Percentiles rank a stretch among this genome's conserved stretches.
These are phyloP conservation scores for Eilema griseolum DNA, from an alignment of 2,888 invertebrate genomes.

Conservation along the genomic window DNA sequence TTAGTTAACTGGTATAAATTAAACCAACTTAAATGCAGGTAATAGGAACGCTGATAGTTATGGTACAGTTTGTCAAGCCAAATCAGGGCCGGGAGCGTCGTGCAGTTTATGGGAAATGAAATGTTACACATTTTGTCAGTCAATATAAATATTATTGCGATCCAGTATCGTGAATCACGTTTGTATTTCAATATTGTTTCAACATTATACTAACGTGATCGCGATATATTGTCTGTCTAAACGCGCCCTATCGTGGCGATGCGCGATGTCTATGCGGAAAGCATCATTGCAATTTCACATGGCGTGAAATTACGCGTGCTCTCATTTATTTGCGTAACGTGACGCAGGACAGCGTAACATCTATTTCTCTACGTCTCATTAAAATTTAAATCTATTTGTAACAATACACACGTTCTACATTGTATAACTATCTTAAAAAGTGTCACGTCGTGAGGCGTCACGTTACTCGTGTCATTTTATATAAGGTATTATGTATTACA, in stretches of 20 bases:
- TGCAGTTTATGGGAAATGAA: no score
- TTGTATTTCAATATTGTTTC: no score
- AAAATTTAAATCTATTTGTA: not conserved
- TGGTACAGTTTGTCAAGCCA: no score
- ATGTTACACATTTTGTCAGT: no score
- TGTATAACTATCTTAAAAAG: not conserved
- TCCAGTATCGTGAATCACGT: no score
- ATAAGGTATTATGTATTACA: not conserved
- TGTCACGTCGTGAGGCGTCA: not conserved
- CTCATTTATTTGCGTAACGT: not conserved
- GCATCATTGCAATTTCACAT: not conserved
- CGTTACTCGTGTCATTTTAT: not conserved
- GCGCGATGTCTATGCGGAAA: not conserved
- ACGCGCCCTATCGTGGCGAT: not conserved
- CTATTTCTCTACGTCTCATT: conserved; percentile 4
- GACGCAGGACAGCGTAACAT: not conserved
- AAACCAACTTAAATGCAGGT: no score
- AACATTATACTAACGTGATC: no score
- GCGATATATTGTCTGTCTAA: no score
- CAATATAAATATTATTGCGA: no score
- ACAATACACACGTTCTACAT: not conserved
- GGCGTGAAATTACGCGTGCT: not conserved
- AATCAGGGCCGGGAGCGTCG: no score
- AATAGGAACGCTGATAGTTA: no score
- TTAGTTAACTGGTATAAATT: no score